Conservation (phyloP, 2,113 vertebrate genomes). For the Himantopus leucocephalus region DNA sequence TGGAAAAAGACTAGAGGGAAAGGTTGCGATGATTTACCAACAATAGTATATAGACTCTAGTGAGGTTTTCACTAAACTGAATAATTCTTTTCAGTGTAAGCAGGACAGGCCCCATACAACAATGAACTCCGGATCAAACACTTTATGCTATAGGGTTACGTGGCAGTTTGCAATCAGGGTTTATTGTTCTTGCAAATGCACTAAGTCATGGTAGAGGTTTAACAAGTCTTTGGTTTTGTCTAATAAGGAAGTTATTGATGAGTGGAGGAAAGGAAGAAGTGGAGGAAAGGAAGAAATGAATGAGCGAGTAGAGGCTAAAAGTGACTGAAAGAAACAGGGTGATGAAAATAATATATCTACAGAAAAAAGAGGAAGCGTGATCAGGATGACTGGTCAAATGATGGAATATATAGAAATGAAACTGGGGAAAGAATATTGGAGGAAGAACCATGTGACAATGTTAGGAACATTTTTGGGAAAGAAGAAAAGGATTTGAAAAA, state of each 20-base stretch:
- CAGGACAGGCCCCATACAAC: too few species aligned
- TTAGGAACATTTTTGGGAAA: background rate
- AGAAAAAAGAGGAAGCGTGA: too few species aligned
- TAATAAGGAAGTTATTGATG: background rate
- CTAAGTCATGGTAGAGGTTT: background rate
- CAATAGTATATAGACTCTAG: fast-evolving
- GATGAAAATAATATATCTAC: background rate
- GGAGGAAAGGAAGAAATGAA: background rate
- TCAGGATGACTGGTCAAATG: background rate
- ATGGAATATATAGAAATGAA: background rate
- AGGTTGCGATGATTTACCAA: background rate
- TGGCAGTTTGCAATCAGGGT: background rate
- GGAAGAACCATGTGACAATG: too few species aligned
- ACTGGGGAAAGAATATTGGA: background rate
- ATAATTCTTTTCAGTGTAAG: background rate
- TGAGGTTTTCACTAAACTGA: background rate
- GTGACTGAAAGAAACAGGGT: background rate
- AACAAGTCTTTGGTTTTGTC: background rate
- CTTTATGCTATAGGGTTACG: fast-evolving
- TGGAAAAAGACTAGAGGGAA: background rate
- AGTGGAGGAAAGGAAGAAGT: background rate
- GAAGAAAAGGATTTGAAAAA: background rate
- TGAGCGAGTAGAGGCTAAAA: background rate
- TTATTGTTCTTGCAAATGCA: background rate
- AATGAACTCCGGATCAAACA: background rate